Evolutionary conservation across 2,797 vertebrate species (phyloP), one percentile per base, ranked within the genome.

Genomic region (Mastacembelus armatus): DNA sequence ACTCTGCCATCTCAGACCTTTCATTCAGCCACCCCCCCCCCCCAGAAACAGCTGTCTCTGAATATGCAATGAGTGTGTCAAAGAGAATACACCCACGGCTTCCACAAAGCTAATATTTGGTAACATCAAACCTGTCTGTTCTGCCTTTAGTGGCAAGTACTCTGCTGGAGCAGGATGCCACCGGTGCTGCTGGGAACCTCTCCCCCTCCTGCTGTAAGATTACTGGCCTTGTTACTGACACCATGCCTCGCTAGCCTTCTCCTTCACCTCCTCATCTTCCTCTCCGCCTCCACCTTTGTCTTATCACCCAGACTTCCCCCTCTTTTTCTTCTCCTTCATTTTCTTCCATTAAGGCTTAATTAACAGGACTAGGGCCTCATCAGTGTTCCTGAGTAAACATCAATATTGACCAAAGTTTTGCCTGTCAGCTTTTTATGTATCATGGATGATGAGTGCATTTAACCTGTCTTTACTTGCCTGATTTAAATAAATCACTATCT

Each of bases 61-160:
- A 94, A 94, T 94, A 94, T 94, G 90, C 91, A 93, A 93, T 92
- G 91, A 93, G 88, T 66, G 61, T 81, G 89, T 92, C 90, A 89
- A 79, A 84, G 83, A 66, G 62, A 84, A 81, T 56, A 81, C 80
- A 87, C 72, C 82, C 84, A 82, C 70, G 55, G 87, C 81, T 79
- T 51, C 82, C 81, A 81, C 81, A 89, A 76, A 85, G 90, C 92
- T 92, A 93, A 94, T 94, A 94, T 95, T 94, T 93, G 89, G 89
- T 68, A 85, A 93, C 91, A 93, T 92, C 87, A 92, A 87, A 89
- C 91, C 83, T 85, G 87, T 80, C 88, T 85, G 81, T 82, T 90
- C 68, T 86, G 78, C 78, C 77, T 86, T 72, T 68, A 69, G 83
- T 85, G 70, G 77, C 8, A 30, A 18, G 51, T 68, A 29, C 54